phyloP scores from a whole-genome alignment of 2,888 invertebrate genomes.

The Ormyrus thymus region DNA sequence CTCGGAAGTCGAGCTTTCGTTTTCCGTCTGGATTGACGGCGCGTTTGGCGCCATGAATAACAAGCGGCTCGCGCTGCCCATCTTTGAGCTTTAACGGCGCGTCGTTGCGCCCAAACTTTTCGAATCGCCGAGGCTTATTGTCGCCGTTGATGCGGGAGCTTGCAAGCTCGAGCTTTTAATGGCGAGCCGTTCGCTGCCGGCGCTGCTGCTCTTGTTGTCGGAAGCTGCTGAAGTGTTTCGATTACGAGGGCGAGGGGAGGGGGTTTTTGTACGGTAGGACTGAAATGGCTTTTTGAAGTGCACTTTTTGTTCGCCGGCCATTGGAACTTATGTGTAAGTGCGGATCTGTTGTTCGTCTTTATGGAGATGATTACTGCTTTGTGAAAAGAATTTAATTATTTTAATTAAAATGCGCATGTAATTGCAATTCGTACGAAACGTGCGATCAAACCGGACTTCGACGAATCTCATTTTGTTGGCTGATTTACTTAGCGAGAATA shows the following conservation, averaged over 20 bases:
- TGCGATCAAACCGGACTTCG: too few relatives aligned
- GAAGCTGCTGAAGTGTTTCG: not conserved
- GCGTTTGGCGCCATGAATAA: slow-evolving; percentile 27
- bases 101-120: slow-evolving; percentile 42
- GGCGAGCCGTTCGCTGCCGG: not conserved
- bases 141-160: not conserved
- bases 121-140: slow-evolving; percentile 13
- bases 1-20: slow-evolving; percentile 27
- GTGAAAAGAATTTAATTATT: too few relatives aligned
- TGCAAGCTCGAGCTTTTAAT: not conserved
- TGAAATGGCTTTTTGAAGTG: not conserved
- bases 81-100: slow-evolving; percentile 37
- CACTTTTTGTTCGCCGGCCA: too few relatives aligned
- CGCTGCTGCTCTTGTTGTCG: slow-evolving; percentile 3
- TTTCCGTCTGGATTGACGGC: not conserved
- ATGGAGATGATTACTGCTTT: too few relatives aligned
- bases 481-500: too few relatives aligned
- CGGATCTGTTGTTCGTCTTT: too few relatives aligned
- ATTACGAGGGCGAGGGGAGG: not conserved
- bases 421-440: too few relatives aligned
- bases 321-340: too few relatives aligned
- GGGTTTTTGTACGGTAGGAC: not conserved
- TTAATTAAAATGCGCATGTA: too few relatives aligned
- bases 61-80: slow-evolving; percentile 7
- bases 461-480: too few relatives aligned